Conservation (phyloP, 1,140 invertebrate species). For the Drosophila pruinosa region DNA sequence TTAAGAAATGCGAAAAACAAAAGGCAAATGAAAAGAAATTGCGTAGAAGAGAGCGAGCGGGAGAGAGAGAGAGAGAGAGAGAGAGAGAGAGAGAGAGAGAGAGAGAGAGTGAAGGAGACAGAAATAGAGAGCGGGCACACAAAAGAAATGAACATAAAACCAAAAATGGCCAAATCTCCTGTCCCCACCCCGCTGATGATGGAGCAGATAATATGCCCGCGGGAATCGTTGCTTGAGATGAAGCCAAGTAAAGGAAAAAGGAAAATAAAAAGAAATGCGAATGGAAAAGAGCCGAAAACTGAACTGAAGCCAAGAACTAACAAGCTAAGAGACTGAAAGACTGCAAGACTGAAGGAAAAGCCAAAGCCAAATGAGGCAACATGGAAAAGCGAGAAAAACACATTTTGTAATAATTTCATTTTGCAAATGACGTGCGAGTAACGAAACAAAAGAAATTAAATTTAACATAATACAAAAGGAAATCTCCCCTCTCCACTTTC, state of each 20-base stretch:
- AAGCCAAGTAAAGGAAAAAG: slow-evolving; percentile 32
- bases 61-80: neutral
- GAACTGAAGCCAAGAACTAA: slow-evolving; percentile 43
- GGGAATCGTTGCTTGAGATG: slow-evolving; percentile 68
- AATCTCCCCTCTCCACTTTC: slow-evolving; percentile 27
- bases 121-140: neutral
- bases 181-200: slow-evolving; percentile 27
- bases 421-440: slow-evolving; percentile 82
- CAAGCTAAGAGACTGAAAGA: neutral
- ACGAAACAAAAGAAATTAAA: slow-evolving; percentile 82
- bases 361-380: slow-evolving; percentile 50
- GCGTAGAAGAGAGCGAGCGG: neutral
- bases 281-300: slow-evolving; percentile 31
- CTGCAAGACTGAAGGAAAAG: slow-evolving; percentile 20
- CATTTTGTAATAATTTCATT: slow-evolving; percentile 82
- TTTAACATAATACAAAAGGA: slow-evolving; percentile 74
- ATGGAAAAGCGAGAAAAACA: slow-evolving; percentile 40
- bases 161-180: slow-evolving; percentile 22
- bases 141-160: slow-evolving; percentile 45
- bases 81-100: neutral
- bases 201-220: slow-evolving; percentile 79
- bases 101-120: neutral
- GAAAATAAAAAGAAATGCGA: slow-evolving; percentile 28
- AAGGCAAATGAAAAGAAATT: slow-evolving; percentile 35
- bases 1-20: slow-evolving; percentile 67